A percentile compares a stretch with the other conserved stretches of the same genome.
Conservation (phyloP, 2,888 invertebrate genomes). For the Strigamia transsilvanica region DNA sequence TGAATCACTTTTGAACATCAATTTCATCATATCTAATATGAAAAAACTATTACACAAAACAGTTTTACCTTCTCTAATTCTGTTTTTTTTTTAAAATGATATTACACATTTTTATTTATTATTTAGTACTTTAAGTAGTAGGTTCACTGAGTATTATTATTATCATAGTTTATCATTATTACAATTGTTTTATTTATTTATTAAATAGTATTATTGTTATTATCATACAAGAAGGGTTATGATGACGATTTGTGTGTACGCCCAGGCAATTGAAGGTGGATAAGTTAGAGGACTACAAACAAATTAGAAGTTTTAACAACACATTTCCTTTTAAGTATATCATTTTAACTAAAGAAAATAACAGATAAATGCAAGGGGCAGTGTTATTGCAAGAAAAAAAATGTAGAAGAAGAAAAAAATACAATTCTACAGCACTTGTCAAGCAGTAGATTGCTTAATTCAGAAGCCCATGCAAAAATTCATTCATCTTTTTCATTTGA, state of each 20-base stretch:
- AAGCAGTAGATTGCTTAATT: conserved; percentile 26
- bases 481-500: conserved; percentile 49
- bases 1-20: background rate
- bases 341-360: conserved; percentile 3
- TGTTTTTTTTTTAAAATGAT: background rate
- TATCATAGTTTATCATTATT: conserved; percentile 18
- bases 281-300: background rate
- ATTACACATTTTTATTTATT: background rate
- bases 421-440: conserved; percentile 35
- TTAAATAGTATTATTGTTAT: background rate
- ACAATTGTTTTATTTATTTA: conserved; percentile 7
- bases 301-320: conserved; percentile 16
- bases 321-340: background rate
- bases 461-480: conserved; percentile 43
- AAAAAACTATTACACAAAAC: conserved; percentile 34
- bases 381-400: conserved; percentile 9
- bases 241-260: conserved; percentile 7
- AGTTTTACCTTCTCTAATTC: conserved; percentile 10
- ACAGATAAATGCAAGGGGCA: conserved; percentile 42
- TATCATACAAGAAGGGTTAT: conserved; percentile 18
- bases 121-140: background rate
- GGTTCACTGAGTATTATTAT: conserved; percentile 34
- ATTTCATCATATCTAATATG: conserved; percentile 28
- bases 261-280: conserved; percentile 30
- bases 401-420: background rate